phyloP scores from a whole-genome alignment of 2,113 vertebrate genomes.

The Chaenogobius annularis region DNA sequence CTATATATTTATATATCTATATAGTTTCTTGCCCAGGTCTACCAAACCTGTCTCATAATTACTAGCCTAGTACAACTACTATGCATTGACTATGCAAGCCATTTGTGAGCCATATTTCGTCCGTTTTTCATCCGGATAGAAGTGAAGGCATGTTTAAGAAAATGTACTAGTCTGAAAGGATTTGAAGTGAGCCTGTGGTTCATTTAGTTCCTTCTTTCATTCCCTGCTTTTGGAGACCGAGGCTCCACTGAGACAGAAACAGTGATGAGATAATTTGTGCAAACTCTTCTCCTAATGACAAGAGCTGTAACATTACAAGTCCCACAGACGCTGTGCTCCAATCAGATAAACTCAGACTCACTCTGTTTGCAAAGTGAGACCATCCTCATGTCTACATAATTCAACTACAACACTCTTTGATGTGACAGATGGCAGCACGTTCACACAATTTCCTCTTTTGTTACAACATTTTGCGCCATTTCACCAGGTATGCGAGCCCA shows the following conservation, averaged over 20 bases:
- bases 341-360: constrained; percentile 24
- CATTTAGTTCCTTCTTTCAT: constrained; percentile 29
- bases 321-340: constrained; percentile 50
- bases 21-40: too few species aligned
- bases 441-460: constrained; percentile 47
- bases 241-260: constrained; percentile 43
- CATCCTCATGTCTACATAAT: constrained; percentile 36
- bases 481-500: constrained; percentile 42
- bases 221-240: constrained; percentile 23
- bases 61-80: not conserved
- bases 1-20: too few species aligned
- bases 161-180: constrained; percentile 31
- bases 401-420: constrained; percentile 30
- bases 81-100: not conserved
- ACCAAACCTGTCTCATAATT: not conserved
- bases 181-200: constrained; percentile 29
- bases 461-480: constrained; percentile 27
- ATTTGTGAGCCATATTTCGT: not conserved
- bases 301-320: constrained; percentile 52
- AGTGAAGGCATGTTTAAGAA: constrained; percentile 8
- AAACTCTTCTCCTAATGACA: constrained; percentile 57
- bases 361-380: constrained; percentile 42
- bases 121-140: not conserved
- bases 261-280: constrained; percentile 64
- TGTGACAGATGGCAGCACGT: constrained; percentile 45